Base-by-base conservation (phyloP, 2,888 invertebrate species). In the Caenorhabditis sinica region DNA sequence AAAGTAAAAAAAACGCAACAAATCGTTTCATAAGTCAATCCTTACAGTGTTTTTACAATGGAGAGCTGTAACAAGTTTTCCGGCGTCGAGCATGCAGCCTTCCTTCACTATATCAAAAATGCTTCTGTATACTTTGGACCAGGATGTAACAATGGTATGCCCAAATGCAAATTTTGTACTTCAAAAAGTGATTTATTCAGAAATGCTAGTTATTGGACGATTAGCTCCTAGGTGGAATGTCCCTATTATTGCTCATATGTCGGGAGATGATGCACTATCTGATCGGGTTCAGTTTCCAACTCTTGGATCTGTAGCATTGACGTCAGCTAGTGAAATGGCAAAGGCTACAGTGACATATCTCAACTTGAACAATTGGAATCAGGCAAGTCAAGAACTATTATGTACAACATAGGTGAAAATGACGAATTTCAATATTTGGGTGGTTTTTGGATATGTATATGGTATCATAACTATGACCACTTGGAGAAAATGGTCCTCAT, bases 311-410 rank as follows among this genome's bases (percentile, higher is more conserved):
- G 92, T 92, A 15, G 92, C 92, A 2, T 81, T 92, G 9, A 92
- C 92, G 5, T 92, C 92, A 15, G 92, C 92, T 8, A 90, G 90
- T 60, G 92, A 92, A 87, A 92, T 92, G 92, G 92, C 92, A 2
- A 89, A 91, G 13, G 92, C 92, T 1, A 91, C 91, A 5, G 76
- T 91, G 1, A 87, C 90, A 1, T 91, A 86, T 75, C 66, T 92
- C 58, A 85, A 90, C n/a, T 80, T 91, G 58, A 92, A 92, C 85
- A 90, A 89, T 28, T 92, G 91, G 91, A 86, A 90, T 65, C 90
- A 91, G 85, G 91, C 88, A 30, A 60, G 79, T 56, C 15, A 11
- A n/a, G 49, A n/a, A 13, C 40, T 1, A 40, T 40, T 40, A 40
- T 40, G 40, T 4, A 0, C 13, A 13, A 1, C 13, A 1, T 40